Evolutionary conservation across 1,140 invertebrate genomes (phyloP).

Genomic region (Drosophila tsacasi): DNA sequence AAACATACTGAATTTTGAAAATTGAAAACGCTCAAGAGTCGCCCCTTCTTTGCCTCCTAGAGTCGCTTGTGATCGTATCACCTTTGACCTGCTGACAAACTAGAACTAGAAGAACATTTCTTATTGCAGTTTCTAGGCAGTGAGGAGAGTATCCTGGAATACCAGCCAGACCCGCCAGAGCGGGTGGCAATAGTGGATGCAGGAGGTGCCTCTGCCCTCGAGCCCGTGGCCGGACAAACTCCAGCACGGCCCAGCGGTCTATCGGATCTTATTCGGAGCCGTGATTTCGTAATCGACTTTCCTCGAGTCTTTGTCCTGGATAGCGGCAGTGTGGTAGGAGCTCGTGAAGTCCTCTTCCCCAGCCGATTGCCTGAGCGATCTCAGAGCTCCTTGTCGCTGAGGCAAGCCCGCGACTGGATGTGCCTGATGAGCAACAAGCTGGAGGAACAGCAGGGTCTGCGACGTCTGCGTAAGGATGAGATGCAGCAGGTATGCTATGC

Average conservation of each 20-base stretch:
- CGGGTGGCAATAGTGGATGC: neutral
- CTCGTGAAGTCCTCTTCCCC: slow-evolving; percentile 68
- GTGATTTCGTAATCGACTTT: slow-evolving; percentile 81
- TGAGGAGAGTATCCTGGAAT: slow-evolving; percentile 88
- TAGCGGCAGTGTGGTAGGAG: slow-evolving; percentile 64
- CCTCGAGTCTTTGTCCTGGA: slow-evolving; percentile 78
- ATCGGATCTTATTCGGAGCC: slow-evolving; percentile 71
- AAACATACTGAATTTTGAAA: slow-evolving; percentile 61
- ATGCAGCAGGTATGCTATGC: slow-evolving; percentile 70
- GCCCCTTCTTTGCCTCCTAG: slow-evolving; percentile 42
- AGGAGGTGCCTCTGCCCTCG: neutral
- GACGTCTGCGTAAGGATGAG: slow-evolving; percentile 70
- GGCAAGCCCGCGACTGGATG: slow-evolving; percentile 80
- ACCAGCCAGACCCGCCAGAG: slow-evolving; percentile 62
- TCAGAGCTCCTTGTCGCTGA: slow-evolving; percentile 76
- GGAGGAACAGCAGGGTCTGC: slow-evolving; percentile 76
- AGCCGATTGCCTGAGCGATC: slow-evolving; percentile 71
- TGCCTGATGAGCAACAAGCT: slow-evolving; percentile 74
- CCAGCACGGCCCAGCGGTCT: slow-evolving; percentile 39
- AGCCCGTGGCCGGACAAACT: neutral
- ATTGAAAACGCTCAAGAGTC: slow-evolving; percentile 17
- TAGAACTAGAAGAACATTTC: slow-evolving; percentile 15
- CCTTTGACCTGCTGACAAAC: neutral
- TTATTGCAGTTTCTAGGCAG: slow-evolving; percentile 89
- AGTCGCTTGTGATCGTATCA: slow-evolving; percentile 6